These are phyloP conservation scores for Lithophane semibrunnea DNA, from an alignment of 2,888 invertebrate genomes.

Conservation along the genomic window DNA sequence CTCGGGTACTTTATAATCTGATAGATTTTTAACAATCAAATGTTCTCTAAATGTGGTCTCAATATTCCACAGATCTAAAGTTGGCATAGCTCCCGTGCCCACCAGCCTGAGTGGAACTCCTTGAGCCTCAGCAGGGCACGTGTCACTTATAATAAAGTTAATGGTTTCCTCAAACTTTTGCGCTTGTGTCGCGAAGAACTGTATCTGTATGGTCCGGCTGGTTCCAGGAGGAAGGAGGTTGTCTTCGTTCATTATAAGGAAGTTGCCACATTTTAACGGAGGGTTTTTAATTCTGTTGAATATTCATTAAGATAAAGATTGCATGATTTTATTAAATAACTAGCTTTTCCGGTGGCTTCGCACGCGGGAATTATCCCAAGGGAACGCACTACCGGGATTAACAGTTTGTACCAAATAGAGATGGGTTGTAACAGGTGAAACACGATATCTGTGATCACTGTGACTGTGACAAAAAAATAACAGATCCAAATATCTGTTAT, in stretches of 20 bases:
- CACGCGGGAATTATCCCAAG: too few species aligned
- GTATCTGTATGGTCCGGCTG: slow-evolving; percentile 83
- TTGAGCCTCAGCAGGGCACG: slow-evolving; percentile 86
- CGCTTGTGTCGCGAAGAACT: slow-evolving; percentile 81
- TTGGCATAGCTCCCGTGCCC: slow-evolving; percentile 90
- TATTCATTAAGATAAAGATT: neutral
- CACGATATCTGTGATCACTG: too few species aligned
- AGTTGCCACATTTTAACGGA: slow-evolving; percentile 86
- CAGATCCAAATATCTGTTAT: too few species aligned
- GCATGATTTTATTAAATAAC: slow-evolving; percentile 1
- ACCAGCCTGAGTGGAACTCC: slow-evolving; percentile 87
- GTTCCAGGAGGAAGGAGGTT: slow-evolving; percentile 86
- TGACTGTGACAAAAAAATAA: too few species aligned
- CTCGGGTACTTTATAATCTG: slow-evolving; percentile 88
- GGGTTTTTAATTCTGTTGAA: slow-evolving; percentile 80
- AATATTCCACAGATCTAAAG: slow-evolving; percentile 89
- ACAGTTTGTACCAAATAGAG: too few species aligned
- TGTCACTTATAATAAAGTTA: slow-evolving; percentile 85
- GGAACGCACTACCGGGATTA: too few species aligned
- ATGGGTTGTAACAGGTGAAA: too few species aligned
- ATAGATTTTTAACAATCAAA: slow-evolving; percentile 88
- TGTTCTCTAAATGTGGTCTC: slow-evolving; percentile 91
- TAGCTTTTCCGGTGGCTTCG: too few species aligned
- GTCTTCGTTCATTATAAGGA: slow-evolving; percentile 84
- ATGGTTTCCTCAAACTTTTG: slow-evolving; percentile 84